phyloP scores from a whole-genome alignment of 2,888 invertebrate genomes.

The Tricholauxania praeusta region DNA sequence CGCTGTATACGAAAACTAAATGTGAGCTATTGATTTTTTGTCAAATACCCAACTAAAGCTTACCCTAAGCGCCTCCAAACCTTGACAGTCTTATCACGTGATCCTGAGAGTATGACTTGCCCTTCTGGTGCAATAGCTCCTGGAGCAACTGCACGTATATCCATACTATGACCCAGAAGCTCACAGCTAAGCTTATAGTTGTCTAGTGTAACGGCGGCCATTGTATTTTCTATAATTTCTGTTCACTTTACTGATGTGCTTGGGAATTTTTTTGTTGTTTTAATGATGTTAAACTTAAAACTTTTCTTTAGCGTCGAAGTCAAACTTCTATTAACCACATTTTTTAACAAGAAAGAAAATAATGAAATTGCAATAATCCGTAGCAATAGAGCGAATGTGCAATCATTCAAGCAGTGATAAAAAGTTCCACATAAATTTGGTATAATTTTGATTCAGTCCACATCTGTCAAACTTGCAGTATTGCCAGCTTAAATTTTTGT shows the following conservation, averaged over 20 bases:
- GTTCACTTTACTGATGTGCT: neutral
- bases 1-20: constrained; percentile 65
- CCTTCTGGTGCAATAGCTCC: constrained; percentile 71
- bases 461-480: no score
- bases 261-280: no score
- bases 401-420: no score
- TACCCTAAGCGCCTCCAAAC: constrained; percentile 85
- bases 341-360: no score
- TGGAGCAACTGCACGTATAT: constrained; percentile 81
- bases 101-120: constrained; percentile 84
- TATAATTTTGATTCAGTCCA: no score
- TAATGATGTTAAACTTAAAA: no score
- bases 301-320: no score
- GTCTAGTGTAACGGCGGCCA: constrained; percentile 57
- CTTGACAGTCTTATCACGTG: constrained; percentile 88
- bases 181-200: constrained; percentile 84
- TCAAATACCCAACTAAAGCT: constrained; percentile 2
- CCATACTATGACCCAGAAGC: constrained; percentile 84
- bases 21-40: neutral
- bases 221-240: constrained; percentile 31
- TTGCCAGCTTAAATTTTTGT: no score
- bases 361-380: no score
- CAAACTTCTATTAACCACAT: no score
- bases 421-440: no score
- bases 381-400: no score